Conservation (phyloP, 2,113 vertebrate genomes). For the Cottus gobio region DNA sequence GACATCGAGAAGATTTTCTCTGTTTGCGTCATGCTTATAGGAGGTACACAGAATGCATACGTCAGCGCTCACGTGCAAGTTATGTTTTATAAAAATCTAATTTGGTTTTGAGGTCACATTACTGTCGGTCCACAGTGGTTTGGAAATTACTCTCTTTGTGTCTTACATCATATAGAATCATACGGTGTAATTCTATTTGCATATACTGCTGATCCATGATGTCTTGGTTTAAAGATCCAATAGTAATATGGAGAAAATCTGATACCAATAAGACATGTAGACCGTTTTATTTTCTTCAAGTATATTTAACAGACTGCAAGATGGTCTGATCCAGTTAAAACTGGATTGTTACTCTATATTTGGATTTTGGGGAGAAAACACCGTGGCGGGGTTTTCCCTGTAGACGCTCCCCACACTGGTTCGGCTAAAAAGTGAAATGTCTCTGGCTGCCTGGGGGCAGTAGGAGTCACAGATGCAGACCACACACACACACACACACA, state of each 20-base stretch:
- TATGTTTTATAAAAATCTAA: background rate
- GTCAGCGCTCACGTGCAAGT: background rate
- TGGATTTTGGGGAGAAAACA: constrained; percentile 50
- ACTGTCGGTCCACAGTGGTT: background rate
- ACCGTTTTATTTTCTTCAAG: background rate
- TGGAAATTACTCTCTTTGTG: background rate
- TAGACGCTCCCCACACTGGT: constrained; percentile 53
- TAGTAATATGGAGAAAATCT: background rate
- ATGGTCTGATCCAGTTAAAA: constrained; percentile 37
- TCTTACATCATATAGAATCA: background rate
- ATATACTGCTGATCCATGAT: background rate
- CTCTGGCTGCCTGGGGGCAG: constrained; percentile 63
- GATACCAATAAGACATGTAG: background rate
- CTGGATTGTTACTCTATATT: constrained; percentile 32
- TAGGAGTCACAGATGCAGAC: constrained; percentile 21
- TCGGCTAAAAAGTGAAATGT: constrained; percentile 77
- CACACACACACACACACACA: constrained; percentile 1
- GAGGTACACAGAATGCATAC: constrained; percentile 81
- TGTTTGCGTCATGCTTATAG: constrained; percentile 97
- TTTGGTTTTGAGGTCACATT: background rate
- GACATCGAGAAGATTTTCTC: constrained; percentile 98
- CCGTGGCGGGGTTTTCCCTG: constrained; percentile 52
- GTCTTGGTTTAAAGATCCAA: background rate
- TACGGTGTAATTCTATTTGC: background rate
- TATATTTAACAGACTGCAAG: constrained; percentile 1